Base-by-base conservation (phyloP, 2,113 vertebrate species). In the Gobio gobio region DNA sequence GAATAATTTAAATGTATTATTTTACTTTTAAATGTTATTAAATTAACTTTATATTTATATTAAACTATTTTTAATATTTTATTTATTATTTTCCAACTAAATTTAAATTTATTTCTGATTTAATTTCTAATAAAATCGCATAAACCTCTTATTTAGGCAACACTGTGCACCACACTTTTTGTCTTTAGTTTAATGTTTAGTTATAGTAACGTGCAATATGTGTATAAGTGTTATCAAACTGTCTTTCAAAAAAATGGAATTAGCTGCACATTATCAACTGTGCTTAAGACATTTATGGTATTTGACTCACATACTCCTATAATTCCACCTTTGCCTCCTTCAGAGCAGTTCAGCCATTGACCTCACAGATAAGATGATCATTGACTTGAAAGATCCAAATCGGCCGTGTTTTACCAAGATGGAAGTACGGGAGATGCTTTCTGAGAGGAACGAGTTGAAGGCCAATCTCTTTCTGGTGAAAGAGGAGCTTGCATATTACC, bases 391-490 rank as follows among this genome's bases (percentile, higher is more conserved):
- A 36, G 94, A 95, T 84, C 90, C 91, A 0, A 93, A 96, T 86
- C 90, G 83, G 70, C 95, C 94, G 0, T 94, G 95, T 88, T 99
- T 97, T 92, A 97, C 97, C 83, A 96, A 93, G 83, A 96, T 97
- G 89, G 97, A 98, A 87, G 91, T 99, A 89, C 92, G 97, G 40
- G 97, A 99, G 91, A 96, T 99, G 90, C 91, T 99, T 78, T 96
- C 95, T 59, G 98, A 99, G 92, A 92, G 97, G 82, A 99, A 99
- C 0, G 97, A 99, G 90, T 95, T 99, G 75, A 99, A 98, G 92
- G 96, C 97, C 85, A 98, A 97, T 87, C 94, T 98, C 49, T 99
- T 99, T 91, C 86, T 99, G 91, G 95, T 99, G 87, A 97, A 97
- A 94, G 98, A 99, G 90, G 98, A 99, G 90, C 89, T 99, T 88